Conservation (phyloP, 2,113 vertebrate species). For the Colius striatus region DNA sequence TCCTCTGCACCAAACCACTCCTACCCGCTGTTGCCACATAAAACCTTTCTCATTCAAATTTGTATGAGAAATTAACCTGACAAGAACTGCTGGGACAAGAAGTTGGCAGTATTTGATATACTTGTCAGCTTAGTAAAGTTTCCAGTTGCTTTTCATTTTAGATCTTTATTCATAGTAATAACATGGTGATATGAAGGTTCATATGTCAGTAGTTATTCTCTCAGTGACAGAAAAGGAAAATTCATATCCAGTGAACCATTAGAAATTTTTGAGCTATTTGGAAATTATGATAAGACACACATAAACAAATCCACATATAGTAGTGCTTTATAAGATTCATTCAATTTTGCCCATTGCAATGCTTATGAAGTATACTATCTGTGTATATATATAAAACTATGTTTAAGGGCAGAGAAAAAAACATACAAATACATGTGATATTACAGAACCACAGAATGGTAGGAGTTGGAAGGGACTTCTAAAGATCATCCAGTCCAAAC, state of each 20-base stretch:
- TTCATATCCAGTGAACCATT: not conserved
- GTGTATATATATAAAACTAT: not conserved
- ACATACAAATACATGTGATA: not conserved
- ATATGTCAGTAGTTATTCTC: not conserved
- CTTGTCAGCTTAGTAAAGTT: not conserved
- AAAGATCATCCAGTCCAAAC: too few relatives aligned
- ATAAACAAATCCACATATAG: not conserved
- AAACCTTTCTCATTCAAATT: not conserved
- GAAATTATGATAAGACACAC: not conserved
- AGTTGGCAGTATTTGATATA: not conserved
- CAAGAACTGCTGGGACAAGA: not conserved
- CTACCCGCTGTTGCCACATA: not conserved
- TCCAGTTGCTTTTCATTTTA: not conserved
- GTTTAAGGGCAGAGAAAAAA: not conserved
- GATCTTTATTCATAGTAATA: not conserved
- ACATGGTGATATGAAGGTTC: not conserved
- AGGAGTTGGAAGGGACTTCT: too few relatives aligned
- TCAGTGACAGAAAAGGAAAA: not conserved
- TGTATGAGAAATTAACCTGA: not conserved
- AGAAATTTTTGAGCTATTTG: not conserved
- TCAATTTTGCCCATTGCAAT: not conserved
- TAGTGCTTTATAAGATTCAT: not conserved
- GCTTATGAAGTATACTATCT: not conserved
- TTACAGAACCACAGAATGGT: too few relatives aligned
- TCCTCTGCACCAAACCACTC: not conserved